Evolutionary conservation across 2,797 vertebrate species (phyloP).

Genomic region (Garrulus glandarius): DNA sequence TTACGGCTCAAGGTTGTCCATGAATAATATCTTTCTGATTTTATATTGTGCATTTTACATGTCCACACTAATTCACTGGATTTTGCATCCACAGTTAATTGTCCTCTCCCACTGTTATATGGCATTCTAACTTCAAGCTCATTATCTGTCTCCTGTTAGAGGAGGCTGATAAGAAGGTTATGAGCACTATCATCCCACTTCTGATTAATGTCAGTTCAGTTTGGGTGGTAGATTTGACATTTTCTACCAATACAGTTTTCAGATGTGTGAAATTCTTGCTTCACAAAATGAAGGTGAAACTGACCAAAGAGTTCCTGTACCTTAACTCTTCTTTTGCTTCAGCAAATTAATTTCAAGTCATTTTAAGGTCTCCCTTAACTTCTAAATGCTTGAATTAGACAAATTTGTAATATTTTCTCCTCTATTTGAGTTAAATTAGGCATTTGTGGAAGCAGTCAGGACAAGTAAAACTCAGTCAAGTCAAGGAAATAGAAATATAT

Average conservation of each 20-base stretch:
- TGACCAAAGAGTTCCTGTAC: not conserved
- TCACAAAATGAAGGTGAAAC: not conserved
- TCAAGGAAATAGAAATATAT: not conserved
- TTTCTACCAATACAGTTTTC: not conserved
- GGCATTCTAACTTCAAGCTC: not conserved
- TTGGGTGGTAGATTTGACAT: not conserved
- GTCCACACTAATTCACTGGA: not conserved
- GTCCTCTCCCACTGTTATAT: not conserved
- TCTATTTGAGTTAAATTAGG: not conserved
- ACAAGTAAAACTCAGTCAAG: not conserved
- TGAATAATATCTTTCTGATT: not conserved
- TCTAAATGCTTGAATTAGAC: not conserved
- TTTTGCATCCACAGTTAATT: not conserved
- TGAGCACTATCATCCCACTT: not conserved
- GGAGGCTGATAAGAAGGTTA: not conserved
- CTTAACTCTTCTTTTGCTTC: not conserved
- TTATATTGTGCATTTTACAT: not conserved
- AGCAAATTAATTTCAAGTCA: not conserved
- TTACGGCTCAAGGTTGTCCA: not conserved
- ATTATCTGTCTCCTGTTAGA: not conserved
- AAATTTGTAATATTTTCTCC: not conserved
- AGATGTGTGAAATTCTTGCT: not conserved
- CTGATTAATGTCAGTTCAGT: not conserved
- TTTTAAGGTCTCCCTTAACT: not conserved
- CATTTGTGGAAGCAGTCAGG: not conserved